These are phyloP conservation scores for Amiota mariae DNA, from an alignment of 2,888 invertebrate genomes.

Conservation along the genomic window DNA sequence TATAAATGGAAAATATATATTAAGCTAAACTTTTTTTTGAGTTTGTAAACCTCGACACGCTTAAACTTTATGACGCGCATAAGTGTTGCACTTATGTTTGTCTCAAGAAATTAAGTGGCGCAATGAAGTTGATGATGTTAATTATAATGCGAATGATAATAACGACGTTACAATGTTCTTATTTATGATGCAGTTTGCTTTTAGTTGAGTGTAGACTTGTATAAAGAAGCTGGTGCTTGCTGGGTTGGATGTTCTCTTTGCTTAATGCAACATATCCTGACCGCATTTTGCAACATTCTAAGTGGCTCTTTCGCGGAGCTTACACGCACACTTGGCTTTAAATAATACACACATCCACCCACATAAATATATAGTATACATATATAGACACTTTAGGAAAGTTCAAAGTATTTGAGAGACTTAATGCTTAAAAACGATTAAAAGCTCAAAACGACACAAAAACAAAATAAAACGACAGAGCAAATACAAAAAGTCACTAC, in stretches of 20 bases:
- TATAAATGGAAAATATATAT: no score
- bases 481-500: constrained; percentile 3
- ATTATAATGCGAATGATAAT: background rate
- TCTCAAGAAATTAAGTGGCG: constrained; percentile 4
- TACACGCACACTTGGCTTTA: constrained; percentile 19
- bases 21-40: no score
- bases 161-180: background rate
- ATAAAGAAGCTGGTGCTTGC: no score
- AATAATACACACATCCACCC: background rate
- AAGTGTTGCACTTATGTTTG: constrained; percentile 1
- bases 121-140: background rate
- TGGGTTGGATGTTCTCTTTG: no score
- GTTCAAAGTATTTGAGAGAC: constrained; percentile 26
- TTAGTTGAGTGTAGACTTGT: background rate
- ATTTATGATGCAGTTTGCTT: background rate
- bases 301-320: constrained; percentile 52
- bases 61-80: background rate
- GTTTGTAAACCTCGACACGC: background rate
- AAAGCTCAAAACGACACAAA: constrained; percentile 44
- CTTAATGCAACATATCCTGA: no score
- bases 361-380: constrained; percentile 23
- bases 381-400: constrained; percentile 41
- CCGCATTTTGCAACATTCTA: constrained; percentile 34
- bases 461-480: constrained; percentile 17
- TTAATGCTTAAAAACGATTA: constrained; percentile 60